Evolutionary conservation across 2,888 invertebrate genomes (phyloP), one percentile per base, ranked within the genome.

Genomic region (Bugulina stolonifera): DNA sequence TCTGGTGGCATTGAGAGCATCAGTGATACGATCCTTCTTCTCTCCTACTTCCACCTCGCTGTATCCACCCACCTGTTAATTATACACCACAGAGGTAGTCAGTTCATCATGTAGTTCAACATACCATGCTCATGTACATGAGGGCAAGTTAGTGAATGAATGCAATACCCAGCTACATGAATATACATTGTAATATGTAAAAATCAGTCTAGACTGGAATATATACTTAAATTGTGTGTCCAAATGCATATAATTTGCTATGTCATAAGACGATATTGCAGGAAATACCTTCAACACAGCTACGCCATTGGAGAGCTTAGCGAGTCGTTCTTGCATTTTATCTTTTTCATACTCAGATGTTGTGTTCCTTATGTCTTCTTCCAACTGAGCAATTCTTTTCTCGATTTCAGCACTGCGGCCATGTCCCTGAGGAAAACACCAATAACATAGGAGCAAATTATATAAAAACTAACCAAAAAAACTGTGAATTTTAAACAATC

Each of bases 291-390:
- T 88, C 22, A 89, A 80, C 27, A 89, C 86, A 71, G 88, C 88
- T 52, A 88, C 88, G 76, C 89, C 96, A 23, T 92, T 92, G 22
- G 94, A 91, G 69, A 97, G 86, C 76, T 95, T 90, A 0, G 96
- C 95, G 70, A 97, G 86, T 76, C 96, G 89, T 83, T 96, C 96
- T 81, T 93, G 92, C 72, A 96, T 85, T 80, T 97, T 97, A 81
- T 96, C 96, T 83, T 94, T 95, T 82, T 96, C 96, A 84, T 97
- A 97, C 75, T 96, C 96, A 0, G 94, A 94, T 14, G 90, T 92
- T 0, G 94, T 93, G 72, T 91, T 89, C 29, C 89, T 89, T 77
- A 97, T 34, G 52, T 32, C 32, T 10, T 70, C 70, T n/a, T 18
- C 5, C 70, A 54, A 23, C 29, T 23, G 27, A 35, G 18, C 29